Evolutionary conservation across 2,888 invertebrate species (phyloP), one percentile per base, ranked within the genome.

Genomic region (Agrilus biguttatus): DNA sequence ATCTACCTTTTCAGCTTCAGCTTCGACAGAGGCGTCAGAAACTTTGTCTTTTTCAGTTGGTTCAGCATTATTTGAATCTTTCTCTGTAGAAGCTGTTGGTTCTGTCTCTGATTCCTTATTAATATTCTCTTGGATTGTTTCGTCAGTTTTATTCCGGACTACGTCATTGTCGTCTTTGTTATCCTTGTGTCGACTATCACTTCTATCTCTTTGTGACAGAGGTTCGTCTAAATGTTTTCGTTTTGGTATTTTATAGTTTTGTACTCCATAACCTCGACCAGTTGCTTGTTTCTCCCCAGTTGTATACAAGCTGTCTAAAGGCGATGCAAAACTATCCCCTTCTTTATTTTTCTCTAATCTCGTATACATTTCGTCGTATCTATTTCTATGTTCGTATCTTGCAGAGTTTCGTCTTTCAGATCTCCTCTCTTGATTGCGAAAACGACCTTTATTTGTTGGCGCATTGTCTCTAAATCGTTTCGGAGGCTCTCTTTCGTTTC

Each of bases 211-310:
- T 68, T 70, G 28, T 6, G 23, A 23, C 23, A 6, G 23, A 32
- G n/a, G 10, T 32, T 37, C 45, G 1, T 41, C 36, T 3, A 36
- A n/a, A 10, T 2, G 62, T 44, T 66, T 67, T 36, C 66, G 61
- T 53, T 73, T 74, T 1, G 75, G 74, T 45, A 75, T 75, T 51
- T 69, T 70, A 46, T 72, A 75, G 17, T 64, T 68, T 45, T 73
- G 71, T 13, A 72, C 50, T 5, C 69, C 68, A 48, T 69, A 68
- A 2, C 68, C 69, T 47, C 67, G 66, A 3, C 68, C 67, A 8
- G 65, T 65, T 39, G 63, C 58, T 1, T 60, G 57, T 13, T 45
- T 41, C 14, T 68, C 64, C 14, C 65, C 61, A 2, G 57, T 58
- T 2, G 65, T 61, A 49, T 73, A 73, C 5, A 73, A 55, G 49